Evolutionary conservation across 2,113 vertebrate species (phyloP).

Genomic region (Stegastes partitus): DNA sequence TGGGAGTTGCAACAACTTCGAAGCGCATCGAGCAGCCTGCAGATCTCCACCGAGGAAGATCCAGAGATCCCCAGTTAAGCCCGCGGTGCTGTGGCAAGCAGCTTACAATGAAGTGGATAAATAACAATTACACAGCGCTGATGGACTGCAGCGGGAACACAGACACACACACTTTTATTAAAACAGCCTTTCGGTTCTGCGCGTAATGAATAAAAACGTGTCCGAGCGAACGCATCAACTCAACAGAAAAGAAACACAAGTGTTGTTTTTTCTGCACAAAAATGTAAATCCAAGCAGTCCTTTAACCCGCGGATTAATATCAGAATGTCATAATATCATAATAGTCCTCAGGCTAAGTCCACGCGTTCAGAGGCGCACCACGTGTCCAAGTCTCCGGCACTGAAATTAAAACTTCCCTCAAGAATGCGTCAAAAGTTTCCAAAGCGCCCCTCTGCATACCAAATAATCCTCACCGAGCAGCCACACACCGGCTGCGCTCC

Average conservation of each 20-base stretch:
- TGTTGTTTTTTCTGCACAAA: background rate
- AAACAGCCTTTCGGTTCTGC: background rate
- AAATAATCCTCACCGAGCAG: slow-evolving; percentile 47
- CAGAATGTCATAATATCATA: slow-evolving; percentile 11
- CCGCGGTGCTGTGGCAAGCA: slow-evolving; percentile 37
- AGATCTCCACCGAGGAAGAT: background rate
- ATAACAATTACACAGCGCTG: slow-evolving; percentile 22
- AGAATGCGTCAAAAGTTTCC: slow-evolving; percentile 81
- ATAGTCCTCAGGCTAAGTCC: slow-evolving; percentile 45
- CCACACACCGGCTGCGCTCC: slow-evolving; percentile 11
- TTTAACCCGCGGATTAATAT: background rate
- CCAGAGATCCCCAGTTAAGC: slow-evolving; percentile 29
- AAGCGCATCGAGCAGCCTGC: slow-evolving; percentile 8
- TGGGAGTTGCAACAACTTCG: slow-evolving; percentile 35
- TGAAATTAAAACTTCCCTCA: slow-evolving; percentile 71
- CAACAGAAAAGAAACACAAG: background rate
- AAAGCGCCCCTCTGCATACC: slow-evolving; percentile 65
- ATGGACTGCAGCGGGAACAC: background rate
- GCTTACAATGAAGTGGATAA: slow-evolving; percentile 42
- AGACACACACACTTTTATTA: slow-evolving; percentile 13
- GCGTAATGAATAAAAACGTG: background rate
- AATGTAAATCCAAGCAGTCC: background rate
- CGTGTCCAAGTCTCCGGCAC: slow-evolving; percentile 67
- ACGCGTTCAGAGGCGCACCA: slow-evolving; percentile 62
- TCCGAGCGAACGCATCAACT: background rate